Evolutionary conservation across 2,113 vertebrate genomes (phyloP).

Genomic region (Petrocephalus zakoni): DNA sequence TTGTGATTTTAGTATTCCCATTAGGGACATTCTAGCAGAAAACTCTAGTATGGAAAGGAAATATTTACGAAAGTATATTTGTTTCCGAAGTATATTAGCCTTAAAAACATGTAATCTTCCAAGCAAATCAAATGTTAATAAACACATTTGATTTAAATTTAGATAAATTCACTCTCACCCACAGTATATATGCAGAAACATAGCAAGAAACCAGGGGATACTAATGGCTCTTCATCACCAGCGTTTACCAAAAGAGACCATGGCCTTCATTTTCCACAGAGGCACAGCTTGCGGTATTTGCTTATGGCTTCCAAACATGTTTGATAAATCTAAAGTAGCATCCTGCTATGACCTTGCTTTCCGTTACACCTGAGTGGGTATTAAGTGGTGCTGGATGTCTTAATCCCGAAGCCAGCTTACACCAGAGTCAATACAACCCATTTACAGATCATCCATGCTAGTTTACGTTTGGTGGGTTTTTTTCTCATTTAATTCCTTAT

Average conservation of each 20-base stretch:
- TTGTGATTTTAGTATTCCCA: background rate
- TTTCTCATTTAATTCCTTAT: background rate
- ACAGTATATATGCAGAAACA: background rate
- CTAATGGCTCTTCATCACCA: background rate
- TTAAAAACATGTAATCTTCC: background rate
- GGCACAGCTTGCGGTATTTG: background rate
- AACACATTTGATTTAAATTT: background rate
- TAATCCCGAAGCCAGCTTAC: background rate
- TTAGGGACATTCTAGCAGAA: background rate
- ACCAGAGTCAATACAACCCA: background rate
- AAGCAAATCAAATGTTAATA: background rate
- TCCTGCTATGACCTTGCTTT: background rate
- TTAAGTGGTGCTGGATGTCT: background rate
- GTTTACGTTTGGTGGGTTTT: background rate
- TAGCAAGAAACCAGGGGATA: background rate
- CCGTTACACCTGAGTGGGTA: background rate
- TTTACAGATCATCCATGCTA: background rate
- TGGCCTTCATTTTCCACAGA: background rate
- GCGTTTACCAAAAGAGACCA: background rate
- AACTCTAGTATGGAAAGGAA: background rate
- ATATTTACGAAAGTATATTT: background rate
- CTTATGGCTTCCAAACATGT: background rate
- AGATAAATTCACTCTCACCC: background rate
- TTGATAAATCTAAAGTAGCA: background rate
- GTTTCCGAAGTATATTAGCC: background rate